Base-by-base conservation (phyloP, 2,113 vertebrate genomes). In the Pyrgilauda ruficollis region DNA sequence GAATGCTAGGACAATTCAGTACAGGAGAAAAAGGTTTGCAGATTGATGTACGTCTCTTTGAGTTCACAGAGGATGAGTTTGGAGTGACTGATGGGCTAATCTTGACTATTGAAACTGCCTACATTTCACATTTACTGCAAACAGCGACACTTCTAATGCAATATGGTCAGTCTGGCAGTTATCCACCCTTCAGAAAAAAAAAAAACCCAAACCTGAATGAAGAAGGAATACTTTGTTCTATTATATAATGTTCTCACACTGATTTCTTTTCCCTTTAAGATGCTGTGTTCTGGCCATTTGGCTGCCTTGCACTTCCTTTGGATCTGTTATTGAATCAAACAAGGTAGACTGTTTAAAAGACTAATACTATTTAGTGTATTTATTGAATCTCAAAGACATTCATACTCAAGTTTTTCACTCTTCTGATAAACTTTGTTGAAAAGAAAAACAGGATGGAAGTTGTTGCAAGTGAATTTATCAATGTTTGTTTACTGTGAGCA, bases 371-470 rank as follows among this genome's bases (percentile, higher is more conserved):
- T 93, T 95, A 94, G 23, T 37, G 4, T 20, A 80, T 96, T 96
- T 96, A 94, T 84, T 95, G 94, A 96, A 89, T 95, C 92, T 95
- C 37, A 31, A 87, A 96, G 86, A 83, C 80, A 76, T 92, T 97
- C 56, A 93, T 93, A 84, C 6, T 24, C 72, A 87, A 92, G 81
- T 95, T 94, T 87, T 33, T 94, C 84, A 69, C 46, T 94, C 78
- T 90, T 86, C n/a, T 84, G 87, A 78, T 89, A 93, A 94, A 72
- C 39, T 47, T 94, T 75, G 4, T 75, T 76, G 43, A 83, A 90
- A 96, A 93, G 47, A 66, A 41, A 41, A 16, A 80, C 41, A 85
- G 35, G 6, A 24, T 86, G 20, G 12, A 74, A 80, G 56, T 72
- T 70, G 56, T 13, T 59, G 17, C 19, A 73, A 9, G 9, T 47